Evolutionary conservation across 2,797 vertebrate species (phyloP), one percentile per base, ranked within the genome.

Genomic region (Synanceia verrucosa): DNA sequence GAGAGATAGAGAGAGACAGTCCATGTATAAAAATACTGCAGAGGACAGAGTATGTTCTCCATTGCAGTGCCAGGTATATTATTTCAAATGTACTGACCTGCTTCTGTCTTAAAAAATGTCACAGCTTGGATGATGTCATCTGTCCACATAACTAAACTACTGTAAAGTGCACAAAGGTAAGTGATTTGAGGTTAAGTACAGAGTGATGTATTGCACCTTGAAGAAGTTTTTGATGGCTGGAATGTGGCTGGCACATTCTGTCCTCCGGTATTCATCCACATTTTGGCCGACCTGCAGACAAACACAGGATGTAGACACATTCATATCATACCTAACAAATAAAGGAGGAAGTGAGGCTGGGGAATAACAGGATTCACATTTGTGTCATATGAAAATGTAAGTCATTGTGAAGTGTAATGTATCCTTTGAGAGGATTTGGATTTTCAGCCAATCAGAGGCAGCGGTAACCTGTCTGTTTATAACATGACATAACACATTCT

Each of bases 171-270:
- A 44, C 21, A 41, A 36, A 43, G 4, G 4, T 14, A 21, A 9
- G 47, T 33, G 14, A 33, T 37, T 10, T 18, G 11, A 31, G 16
- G 33, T 65, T 7, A 5, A 19, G 7, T 9, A 31, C 28, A 51
- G 57, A 4, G 47, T 29, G 6, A 64, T 56, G 5, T 73, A 78
- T 52, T 53, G 73, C 87, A 95, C 94, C 94, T 93, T 95, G 78
- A 95, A 95, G 77, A 94, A 95, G 66, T 56, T 86, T 79, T 87
- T 95, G 88, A 95, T 85, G 50, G 91, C 91, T 34, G 93, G 91
- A 55, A 94, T 79, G 74, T 95, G 94, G 78, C 80, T 85, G 82
- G 88, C 89, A 86, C 94, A 95, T 83, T 94, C 94, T 58, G 88
- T 90, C 86, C 80, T 91, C 28, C 93, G 88, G 81, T 43, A 81